These are phyloP conservation scores for Acronicta psi DNA, from an alignment of 2,888 invertebrate species.

Conservation along the genomic window DNA sequence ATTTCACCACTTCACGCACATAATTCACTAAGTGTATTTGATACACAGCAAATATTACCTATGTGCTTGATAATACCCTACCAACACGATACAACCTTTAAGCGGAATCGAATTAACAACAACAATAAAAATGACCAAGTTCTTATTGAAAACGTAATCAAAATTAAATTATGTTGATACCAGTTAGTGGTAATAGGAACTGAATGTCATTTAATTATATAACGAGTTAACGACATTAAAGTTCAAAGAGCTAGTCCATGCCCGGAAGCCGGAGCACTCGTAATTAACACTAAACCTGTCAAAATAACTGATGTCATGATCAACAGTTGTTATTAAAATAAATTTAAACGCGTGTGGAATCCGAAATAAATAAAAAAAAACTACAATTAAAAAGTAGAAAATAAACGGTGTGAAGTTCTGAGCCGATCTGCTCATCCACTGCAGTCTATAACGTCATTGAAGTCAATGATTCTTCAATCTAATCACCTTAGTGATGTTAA, in stretches of 20 bases:
- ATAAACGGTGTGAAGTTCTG: constrained; percentile 22
- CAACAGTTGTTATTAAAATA: constrained; percentile 45
- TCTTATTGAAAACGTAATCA: constrained; percentile 27
- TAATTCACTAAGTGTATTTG: too few relatives aligned
- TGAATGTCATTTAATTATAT: constrained; percentile 49
- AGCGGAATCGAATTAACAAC: constrained; percentile 8
- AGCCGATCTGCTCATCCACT: constrained; percentile 19
- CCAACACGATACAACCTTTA: constrained; percentile 5
- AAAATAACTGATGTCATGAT: constrained; percentile 54
- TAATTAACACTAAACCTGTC: constrained; percentile 58
- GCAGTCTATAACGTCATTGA: constrained; percentile 13
- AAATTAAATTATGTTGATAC: constrained; percentile 45
- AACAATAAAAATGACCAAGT: constrained; percentile 10
- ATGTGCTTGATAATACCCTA: constrained; percentile 3
- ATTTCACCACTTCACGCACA: too few relatives aligned
- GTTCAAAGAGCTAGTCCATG: constrained; percentile 44
- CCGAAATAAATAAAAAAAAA: constrained; percentile 42
- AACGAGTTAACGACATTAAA: constrained; percentile 36
- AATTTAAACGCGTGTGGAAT: constrained; percentile 37
- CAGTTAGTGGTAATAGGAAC: constrained; percentile 50
- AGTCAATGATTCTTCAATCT: constrained; percentile 33
- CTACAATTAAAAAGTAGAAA: too few relatives aligned
- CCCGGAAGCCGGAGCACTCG: constrained; percentile 47
- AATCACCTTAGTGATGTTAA: constrained; percentile 33
- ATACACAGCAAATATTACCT: neutral